Base-by-base conservation (phyloP, 2,797 vertebrate genomes). In the Champsocephalus gunnari region DNA sequence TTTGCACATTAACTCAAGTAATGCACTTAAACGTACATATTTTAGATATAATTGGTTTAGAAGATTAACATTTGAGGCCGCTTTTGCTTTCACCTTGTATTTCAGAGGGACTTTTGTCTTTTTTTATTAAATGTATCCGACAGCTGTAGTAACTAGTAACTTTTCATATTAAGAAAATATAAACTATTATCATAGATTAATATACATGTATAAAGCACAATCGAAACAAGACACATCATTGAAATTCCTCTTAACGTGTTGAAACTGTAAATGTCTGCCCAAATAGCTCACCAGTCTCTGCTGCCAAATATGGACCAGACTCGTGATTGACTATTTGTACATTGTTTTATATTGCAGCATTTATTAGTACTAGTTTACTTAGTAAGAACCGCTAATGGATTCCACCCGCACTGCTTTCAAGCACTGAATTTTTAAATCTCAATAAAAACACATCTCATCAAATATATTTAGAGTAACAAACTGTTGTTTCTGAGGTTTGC, bases 21-120 rank as follows among this genome's bases (percentile, higher is more conserved):
- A 16, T 56, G 57, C 43, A 76, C 61, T 66, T 51, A 19, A 24
- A 17, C 28, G 4, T 65, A 59, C 7, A 69, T 11, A n/a, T 61
- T 72, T 51, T 17, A 60, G n/a, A 7, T 60, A 59, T 70, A 19
- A 38, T 61, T 71, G 17, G 69, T 43, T 47, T 74, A 51, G 34
- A 56, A 14, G 1, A 24, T 51, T 49, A 64, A 54, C 1, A 58
- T 77, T 66, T 71, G 21, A 34, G 57, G 3, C 5, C 11, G 13
- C 47, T 56, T 76, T 43, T 57, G 12, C 44, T 78, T 77, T 71
- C 41, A 41, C 14, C 69, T 50, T 14, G 4, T 4, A 48, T 45
- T 67, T 81, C 28, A 6, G 9, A 53, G 12, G 34, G n/a, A 61
- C 71, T 62, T 21, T 5, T 34, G 28, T 73, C 1, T 7, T 21